Percentiles rank a stretch among this genome's conserved stretches.
These are phyloP conservation scores for Meleagris gallopavo DNA, from an alignment of 2,113 vertebrate species.

Conservation along the genomic window DNA sequence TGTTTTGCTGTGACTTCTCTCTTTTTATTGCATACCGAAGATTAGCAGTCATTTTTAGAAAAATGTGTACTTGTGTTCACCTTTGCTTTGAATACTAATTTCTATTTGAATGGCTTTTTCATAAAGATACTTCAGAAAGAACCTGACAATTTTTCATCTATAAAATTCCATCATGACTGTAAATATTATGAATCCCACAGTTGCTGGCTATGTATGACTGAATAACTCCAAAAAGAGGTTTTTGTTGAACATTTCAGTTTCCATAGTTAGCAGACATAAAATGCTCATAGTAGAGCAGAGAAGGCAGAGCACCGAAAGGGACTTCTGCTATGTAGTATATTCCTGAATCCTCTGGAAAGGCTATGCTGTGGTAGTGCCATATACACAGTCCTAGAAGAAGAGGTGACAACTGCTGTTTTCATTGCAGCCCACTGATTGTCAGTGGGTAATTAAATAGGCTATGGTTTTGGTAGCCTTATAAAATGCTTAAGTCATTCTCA, in stretches of 20 bases:
- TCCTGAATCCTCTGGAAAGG: background rate
- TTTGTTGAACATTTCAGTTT: background rate
- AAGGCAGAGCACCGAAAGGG: background rate
- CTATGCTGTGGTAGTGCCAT: background rate
- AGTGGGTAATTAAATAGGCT: background rate
- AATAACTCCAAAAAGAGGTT: background rate
- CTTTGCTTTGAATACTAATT: conserved; percentile 16
- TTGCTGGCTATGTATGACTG: background rate
- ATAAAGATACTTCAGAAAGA: background rate
- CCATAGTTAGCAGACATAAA: background rate
- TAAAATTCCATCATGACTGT: background rate
- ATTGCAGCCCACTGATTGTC: background rate
- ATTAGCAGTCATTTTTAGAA: conserved; percentile 4
- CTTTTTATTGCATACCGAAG: conserved; percentile 2
- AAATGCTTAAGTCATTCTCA: background rate
- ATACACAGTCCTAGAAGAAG: background rate
- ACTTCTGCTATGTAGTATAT: background rate
- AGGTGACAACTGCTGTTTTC: background rate
- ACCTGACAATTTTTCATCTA: background rate
- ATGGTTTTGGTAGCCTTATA: background rate
- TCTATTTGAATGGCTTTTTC: conserved; percentile 2
- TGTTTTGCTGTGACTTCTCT: background rate
- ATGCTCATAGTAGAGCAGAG: background rate
- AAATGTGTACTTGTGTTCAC: background rate
- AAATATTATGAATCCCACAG: background rate